A percentile compares a stretch with the other conserved stretches of the same genome.
phyloP scores from a whole-genome alignment of 2,113 vertebrate species.

The Takifugu flavidus region DNA sequence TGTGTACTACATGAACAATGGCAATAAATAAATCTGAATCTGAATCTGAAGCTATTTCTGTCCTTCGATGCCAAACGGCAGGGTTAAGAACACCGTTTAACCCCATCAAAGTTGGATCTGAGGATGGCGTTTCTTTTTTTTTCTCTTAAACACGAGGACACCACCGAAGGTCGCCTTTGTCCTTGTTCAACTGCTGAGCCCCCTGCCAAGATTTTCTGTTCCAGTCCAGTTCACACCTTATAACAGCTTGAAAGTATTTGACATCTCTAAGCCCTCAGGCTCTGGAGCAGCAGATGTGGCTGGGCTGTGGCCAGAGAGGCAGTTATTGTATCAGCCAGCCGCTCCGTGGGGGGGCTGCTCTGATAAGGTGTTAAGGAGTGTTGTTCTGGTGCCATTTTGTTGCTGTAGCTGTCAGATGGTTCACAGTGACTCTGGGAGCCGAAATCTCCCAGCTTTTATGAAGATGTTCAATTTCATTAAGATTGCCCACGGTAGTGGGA shows the following conservation, averaged over 20 bases:
- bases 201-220: constrained; percentile 66
- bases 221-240: constrained; percentile 75
- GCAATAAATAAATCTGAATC: no score
- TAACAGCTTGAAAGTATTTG: constrained; percentile 74
- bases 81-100: constrained; percentile 50
- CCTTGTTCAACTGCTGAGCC: constrained; percentile 45
- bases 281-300: constrained; percentile 68
- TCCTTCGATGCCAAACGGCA: constrained; percentile 23
- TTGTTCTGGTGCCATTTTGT: constrained; percentile 44
- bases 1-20: no score
- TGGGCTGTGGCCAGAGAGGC: constrained; percentile 53
- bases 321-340: constrained; percentile 60
- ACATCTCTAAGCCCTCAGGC: constrained; percentile 67
- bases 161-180: constrained; percentile 51
- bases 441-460: constrained; percentile 14
- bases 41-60: background rate
- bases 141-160: constrained; percentile 26
- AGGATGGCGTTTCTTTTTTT: constrained; percentile 38
- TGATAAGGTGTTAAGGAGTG: constrained; percentile 49
- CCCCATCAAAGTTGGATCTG: constrained; percentile 38
- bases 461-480: constrained; percentile 27
- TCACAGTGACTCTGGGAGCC: constrained; percentile 14
- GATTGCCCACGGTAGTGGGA: constrained; percentile 25
- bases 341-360: constrained; percentile 34
- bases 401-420: constrained; percentile 32